Conservation (phyloP, 2,888 invertebrate species). For the Podabrus alpinus region DNA sequence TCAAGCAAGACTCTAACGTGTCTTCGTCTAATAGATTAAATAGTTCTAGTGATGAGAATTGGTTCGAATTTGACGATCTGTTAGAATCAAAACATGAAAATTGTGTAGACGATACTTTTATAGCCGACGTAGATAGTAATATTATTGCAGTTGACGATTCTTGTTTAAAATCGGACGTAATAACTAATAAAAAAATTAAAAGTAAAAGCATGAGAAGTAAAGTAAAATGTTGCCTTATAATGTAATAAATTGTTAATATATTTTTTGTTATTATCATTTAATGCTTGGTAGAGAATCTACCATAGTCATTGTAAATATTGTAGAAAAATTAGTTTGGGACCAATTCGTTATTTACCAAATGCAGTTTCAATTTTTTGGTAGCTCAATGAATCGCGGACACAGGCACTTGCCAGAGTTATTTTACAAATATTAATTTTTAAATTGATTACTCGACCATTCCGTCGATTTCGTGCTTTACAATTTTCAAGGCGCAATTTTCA, state of each 20-base stretch:
- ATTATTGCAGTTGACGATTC: slow-evolving; percentile 12
- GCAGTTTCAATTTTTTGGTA: not conserved
- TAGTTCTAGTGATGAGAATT: slow-evolving; percentile 57
- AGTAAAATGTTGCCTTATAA: slow-evolving; percentile 27
- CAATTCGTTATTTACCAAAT: not conserved
- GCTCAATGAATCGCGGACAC: not conserved
- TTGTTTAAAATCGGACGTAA: slow-evolving; percentile 2
- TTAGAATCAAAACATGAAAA: slow-evolving; percentile 16
- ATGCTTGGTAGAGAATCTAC: slow-evolving; percentile 13
- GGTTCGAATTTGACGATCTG: slow-evolving; percentile 54
- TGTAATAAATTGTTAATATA: slow-evolving; percentile 26
- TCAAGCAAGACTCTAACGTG: slow-evolving; percentile 37
- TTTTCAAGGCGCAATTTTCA: too few species aligned
- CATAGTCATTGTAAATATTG: not conserved
- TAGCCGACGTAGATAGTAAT: not conserved
- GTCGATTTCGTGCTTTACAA: too few species aligned
- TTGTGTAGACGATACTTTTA: slow-evolving; percentile 11
- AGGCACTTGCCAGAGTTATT: too few species aligned
- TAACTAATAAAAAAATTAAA: slow-evolving; percentile 16
- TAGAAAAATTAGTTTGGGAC: not conserved
- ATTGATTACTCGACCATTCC: too few species aligned
- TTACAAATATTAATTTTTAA: too few species aligned
- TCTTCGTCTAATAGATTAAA: slow-evolving; percentile 46
- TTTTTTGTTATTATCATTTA: slow-evolving; percentile 25
- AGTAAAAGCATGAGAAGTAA: slow-evolving; percentile 22